Evolutionary conservation across 2,888 invertebrate species (phyloP).

Genomic region (Strigamia maritima): DNA sequence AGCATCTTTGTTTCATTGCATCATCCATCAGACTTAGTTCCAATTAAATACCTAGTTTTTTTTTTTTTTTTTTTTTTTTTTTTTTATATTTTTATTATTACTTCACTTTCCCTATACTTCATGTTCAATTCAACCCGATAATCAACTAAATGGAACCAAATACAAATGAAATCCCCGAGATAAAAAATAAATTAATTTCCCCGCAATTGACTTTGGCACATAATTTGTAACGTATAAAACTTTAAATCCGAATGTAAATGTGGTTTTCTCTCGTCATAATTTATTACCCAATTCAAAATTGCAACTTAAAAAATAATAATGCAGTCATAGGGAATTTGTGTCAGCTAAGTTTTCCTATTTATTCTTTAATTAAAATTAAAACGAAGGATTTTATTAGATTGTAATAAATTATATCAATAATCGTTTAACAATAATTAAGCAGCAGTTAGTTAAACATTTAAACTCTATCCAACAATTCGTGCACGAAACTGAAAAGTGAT

Average conservation of each 20-base stretch:
- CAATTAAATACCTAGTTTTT: background rate
- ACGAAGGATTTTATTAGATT: too few relatives aligned
- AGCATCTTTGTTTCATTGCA: conserved; percentile 21
- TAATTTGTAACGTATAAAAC: background rate
- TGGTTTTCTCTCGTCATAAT: background rate
- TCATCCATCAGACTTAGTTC: conserved; percentile 5
- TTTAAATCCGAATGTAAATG: background rate
- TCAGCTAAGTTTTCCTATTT: too few relatives aligned
- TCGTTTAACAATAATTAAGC: too few relatives aligned
- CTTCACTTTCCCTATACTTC: background rate
- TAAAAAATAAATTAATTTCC: background rate
- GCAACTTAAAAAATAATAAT: too few relatives aligned
- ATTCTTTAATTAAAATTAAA: too few relatives aligned
- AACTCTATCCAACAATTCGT: too few relatives aligned
- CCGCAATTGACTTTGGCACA: background rate
- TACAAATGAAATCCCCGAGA: background rate
- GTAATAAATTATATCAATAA: too few relatives aligned
- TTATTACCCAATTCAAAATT: background rate
- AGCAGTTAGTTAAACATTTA: too few relatives aligned
- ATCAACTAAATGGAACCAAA: background rate
- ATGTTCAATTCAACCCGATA: background rate
- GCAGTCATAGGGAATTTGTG: too few relatives aligned
- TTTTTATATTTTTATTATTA: too few relatives aligned
- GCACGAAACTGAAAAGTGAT: too few relatives aligned
- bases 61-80: background rate